Evolutionary conservation across 2,797 vertebrate genomes (phyloP).

Genomic region (Squalus acanthias): DNA sequence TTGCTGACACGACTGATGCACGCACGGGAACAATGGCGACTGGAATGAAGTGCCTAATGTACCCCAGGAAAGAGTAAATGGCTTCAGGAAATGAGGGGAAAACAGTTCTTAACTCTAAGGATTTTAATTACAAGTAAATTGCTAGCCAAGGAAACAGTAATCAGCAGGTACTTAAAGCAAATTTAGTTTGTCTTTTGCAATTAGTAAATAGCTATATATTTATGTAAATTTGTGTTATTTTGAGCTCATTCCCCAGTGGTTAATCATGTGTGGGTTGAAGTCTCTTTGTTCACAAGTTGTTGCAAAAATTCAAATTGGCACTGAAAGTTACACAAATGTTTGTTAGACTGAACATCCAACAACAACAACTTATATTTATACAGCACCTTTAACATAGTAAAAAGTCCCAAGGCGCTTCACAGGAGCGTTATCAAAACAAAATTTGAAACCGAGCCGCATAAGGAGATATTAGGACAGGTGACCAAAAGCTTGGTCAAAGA

Average conservation of each 20-base stretch:
- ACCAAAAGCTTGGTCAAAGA: too few species aligned
- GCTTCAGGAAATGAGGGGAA: not conserved
- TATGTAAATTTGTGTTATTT: slow-evolving; percentile 16
- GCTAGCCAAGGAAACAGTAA: slow-evolving; percentile 24
- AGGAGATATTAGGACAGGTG: too few species aligned
- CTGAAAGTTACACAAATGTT: not conserved
- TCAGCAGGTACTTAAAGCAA: slow-evolving; percentile 7
- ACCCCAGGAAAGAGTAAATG: not conserved
- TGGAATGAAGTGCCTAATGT: too few species aligned
- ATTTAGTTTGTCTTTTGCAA: slow-evolving; percentile 21
- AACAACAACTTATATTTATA: too few species aligned
- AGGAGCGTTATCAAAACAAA: too few species aligned
- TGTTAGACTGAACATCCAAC: too few species aligned
- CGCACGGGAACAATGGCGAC: not conserved
- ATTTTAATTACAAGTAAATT: slow-evolving; percentile 26
- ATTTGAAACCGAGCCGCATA: too few species aligned
- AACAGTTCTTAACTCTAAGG: not conserved
- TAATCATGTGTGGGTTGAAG: not conserved
- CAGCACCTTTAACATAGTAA: too few species aligned
- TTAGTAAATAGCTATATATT: slow-evolving; percentile 29
- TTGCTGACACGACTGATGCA: not conserved
- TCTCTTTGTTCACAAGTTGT: not conserved
- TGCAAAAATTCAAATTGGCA: not conserved
- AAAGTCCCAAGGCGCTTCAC: too few species aligned
- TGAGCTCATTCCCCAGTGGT: not conserved